phyloP scores from a whole-genome alignment of 2,888 invertebrate genomes.

The Drosophila trichaetosa region DNA sequence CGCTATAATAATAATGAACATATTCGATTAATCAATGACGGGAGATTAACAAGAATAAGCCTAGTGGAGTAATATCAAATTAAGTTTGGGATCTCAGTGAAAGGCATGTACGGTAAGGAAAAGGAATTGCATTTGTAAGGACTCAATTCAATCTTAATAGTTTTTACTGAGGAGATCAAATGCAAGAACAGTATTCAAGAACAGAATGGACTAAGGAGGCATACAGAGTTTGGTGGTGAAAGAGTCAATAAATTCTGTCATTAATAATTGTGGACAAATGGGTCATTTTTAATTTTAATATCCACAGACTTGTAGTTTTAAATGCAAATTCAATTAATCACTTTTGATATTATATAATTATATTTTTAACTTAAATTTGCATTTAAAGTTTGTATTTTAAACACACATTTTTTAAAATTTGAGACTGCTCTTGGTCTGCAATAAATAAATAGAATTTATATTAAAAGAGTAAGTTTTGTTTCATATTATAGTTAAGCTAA shows the following conservation, averaged over 20 bases:
- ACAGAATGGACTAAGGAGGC: background rate
- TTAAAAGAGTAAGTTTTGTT: background rate
- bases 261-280: background rate
- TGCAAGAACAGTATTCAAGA: background rate
- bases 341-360: no score
- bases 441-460: background rate
- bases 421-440: background rate
- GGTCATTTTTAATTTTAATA: background rate
- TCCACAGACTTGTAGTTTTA: no score
- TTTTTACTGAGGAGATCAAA: background rate
- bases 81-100: accelerated
- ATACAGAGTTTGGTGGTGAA: no score
- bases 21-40: no score
- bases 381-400: background rate
- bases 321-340: no score
- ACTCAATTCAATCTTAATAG: background rate
- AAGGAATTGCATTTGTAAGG: no score
- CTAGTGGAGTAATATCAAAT: background rate
- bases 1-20: no score
- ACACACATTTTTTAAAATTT: background rate
- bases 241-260: background rate
- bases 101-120: background rate
- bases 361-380: background rate
- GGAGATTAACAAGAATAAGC: no score
- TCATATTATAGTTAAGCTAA: background rate